These are phyloP conservation scores for Tachyglossus aculeatus DNA, from an alignment of 2,797 vertebrate species.

Conservation along the genomic window DNA sequence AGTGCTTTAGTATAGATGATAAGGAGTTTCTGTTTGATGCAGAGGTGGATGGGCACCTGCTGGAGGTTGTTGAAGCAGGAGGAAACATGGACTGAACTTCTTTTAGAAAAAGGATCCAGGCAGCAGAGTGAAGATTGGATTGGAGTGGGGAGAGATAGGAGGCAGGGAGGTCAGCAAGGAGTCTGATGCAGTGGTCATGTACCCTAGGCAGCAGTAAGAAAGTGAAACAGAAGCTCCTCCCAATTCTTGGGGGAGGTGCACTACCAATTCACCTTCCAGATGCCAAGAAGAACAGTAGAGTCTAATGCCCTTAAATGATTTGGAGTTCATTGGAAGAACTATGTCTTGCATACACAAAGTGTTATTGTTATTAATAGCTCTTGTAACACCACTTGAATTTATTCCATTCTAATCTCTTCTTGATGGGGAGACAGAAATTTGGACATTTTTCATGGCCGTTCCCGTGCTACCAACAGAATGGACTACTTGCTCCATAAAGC, in stretches of 20 bases:
- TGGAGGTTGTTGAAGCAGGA: no score
- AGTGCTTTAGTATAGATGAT: no score
- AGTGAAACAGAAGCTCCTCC: background rate
- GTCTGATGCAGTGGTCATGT: no score
- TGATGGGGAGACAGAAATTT: background rate
- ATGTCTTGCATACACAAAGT: conserved; percentile 18
- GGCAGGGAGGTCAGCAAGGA: background rate
- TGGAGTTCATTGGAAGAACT: conserved; percentile 8
- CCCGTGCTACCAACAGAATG: conserved; percentile 15
- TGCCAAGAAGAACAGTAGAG: conserved; percentile 2
- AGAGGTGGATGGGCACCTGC: no score
- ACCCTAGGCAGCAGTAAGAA: background rate
- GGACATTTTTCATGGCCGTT: background rate
- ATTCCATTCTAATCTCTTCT: conserved; percentile 36
- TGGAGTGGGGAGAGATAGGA: background rate
- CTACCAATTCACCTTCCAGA: background rate
- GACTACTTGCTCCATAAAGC: conserved; percentile 22
- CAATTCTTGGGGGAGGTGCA: no score
- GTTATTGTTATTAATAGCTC: conserved; percentile 23
- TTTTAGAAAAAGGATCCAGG: no score
- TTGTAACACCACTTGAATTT: background rate
- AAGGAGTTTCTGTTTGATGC: no score
- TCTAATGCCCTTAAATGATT: background rate
- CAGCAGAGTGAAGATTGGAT: background rate
- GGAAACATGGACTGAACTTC: no score